phyloP scores from a whole-genome alignment of 2,888 invertebrate genomes.

The Hydropsyche betteni region DNA sequence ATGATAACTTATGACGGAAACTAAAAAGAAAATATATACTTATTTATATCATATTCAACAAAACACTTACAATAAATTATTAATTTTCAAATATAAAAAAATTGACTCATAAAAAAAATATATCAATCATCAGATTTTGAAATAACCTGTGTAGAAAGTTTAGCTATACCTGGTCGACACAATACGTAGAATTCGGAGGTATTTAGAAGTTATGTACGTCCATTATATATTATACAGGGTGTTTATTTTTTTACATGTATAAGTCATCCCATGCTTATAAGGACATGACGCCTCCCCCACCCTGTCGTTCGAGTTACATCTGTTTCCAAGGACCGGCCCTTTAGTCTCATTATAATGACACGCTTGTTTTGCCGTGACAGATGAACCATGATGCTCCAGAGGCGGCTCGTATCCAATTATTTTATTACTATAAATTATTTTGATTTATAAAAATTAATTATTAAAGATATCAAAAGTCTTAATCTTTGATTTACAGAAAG shows the following conservation, averaged over 20 bases:
- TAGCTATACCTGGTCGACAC: conserved; percentile 12
- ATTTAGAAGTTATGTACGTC: conserved; percentile 39
- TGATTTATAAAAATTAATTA: background rate
- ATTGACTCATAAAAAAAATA: too few species aligned
- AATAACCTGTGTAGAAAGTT: background rate
- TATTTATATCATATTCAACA: background rate
- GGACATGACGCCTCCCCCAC: conserved; percentile 17
- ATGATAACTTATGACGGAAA: too few species aligned
- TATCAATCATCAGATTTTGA: too few species aligned
- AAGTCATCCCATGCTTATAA: conserved; percentile 20
- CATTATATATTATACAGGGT: conserved; percentile 18
- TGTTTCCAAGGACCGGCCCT: conserved; percentile 41
- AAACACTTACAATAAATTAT: background rate
- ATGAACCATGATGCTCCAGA: conserved; percentile 34
- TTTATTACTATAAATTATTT: background rate
- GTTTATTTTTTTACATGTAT: background rate
- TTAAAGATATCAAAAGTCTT: too few species aligned
- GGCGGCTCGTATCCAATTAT: conserved; percentile 16
- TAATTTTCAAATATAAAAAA: background rate
- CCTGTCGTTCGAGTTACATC: conserved; percentile 38
- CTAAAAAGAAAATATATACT: background rate
- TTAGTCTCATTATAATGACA: conserved; percentile 45
- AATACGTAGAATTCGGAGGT: conserved; percentile 40
- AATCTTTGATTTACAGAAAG: too few species aligned
- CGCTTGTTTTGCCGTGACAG: conserved; percentile 34